phyloP scores from a whole-genome alignment of 1,140 invertebrate species.

The Zaprionus inermis region DNA sequence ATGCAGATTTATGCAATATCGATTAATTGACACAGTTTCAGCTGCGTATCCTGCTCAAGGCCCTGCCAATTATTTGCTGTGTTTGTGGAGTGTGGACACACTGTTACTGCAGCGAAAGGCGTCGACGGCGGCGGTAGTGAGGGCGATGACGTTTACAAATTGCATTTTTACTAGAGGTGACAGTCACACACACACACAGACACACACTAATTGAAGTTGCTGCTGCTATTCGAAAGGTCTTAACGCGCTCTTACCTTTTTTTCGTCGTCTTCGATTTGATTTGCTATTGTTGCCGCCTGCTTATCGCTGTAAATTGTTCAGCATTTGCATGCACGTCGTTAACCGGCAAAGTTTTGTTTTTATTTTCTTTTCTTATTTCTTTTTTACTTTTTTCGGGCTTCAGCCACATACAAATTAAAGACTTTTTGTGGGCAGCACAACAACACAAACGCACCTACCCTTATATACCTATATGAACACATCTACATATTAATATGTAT shows the following conservation, averaged over 20 bases:
- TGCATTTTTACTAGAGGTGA: constrained; percentile 20
- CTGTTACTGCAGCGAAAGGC: constrained; percentile 18
- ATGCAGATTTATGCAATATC: constrained; percentile 20
- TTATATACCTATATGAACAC: neutral
- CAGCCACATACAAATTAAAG: constrained; percentile 42
- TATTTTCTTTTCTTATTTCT: constrained; percentile 35
- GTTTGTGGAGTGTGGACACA: constrained; percentile 5
- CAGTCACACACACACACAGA: neutral
- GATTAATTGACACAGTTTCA: constrained; percentile 19
- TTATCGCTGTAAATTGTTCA: constrained; percentile 60
- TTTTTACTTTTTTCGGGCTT: constrained; percentile 18
- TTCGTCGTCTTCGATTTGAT: constrained; percentile 25
- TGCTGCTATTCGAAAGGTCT: constrained; percentile 37
- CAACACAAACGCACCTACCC: constrained; percentile 4
- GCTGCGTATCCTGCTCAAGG: constrained; percentile 29
- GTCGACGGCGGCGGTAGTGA: no score
- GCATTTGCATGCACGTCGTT: constrained; percentile 73
- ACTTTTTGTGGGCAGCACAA: constrained; percentile 34
- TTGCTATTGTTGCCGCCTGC: constrained; percentile 34
- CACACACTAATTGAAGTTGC: constrained; percentile 10
- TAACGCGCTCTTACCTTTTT: constrained; percentile 9
- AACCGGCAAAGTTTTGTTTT: constrained; percentile 53
- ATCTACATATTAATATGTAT: neutral
- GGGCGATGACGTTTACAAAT: constrained; percentile 24
- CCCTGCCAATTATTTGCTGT: constrained; percentile 6